A percentile compares a stretch with the other conserved stretches of the same genome.
Conservation (phyloP, 2,888 invertebrate species). For the Tetrapedia diversipes region DNA sequence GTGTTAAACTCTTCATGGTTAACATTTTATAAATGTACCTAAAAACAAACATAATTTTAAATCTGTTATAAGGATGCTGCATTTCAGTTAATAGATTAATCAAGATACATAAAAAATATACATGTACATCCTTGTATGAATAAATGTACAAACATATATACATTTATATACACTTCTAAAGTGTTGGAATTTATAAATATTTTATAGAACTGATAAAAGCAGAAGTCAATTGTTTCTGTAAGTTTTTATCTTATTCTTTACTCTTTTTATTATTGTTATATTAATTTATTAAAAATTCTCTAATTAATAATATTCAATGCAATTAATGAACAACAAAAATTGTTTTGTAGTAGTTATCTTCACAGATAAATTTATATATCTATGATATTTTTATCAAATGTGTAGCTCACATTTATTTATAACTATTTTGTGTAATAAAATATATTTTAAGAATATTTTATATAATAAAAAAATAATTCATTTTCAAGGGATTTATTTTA, state of each 20-base stretch:
- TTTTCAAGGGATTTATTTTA: neutral
- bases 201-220: constrained; percentile 14
- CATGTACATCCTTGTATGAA: constrained; percentile 15
- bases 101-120: constrained; percentile 15
- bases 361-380: neutral
- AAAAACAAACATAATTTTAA: constrained; percentile 32
- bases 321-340: neutral
- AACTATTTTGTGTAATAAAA: neutral
- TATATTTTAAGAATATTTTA: neutral
- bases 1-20: constrained; percentile 52
- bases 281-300: neutral
- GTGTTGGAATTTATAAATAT: constrained; percentile 44
- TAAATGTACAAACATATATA: constrained; percentile 54
- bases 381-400: neutral
- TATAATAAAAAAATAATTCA: neutral
- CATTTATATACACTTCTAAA: constrained; percentile 45
- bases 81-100: constrained; percentile 31
- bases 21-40: constrained; percentile 36
- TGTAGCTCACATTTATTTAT: too few species aligned
- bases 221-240: constrained; percentile 17
- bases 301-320: neutral
- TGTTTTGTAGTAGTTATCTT: neutral
- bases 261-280: neutral
- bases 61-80: constrained; percentile 22
- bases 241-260: constrained; percentile 33